A percentile compares a stretch with the other conserved stretches of the same genome.
Evolutionary conservation across 2,113 vertebrate species (phyloP).

Genomic region (Azemiops feae): DNA sequence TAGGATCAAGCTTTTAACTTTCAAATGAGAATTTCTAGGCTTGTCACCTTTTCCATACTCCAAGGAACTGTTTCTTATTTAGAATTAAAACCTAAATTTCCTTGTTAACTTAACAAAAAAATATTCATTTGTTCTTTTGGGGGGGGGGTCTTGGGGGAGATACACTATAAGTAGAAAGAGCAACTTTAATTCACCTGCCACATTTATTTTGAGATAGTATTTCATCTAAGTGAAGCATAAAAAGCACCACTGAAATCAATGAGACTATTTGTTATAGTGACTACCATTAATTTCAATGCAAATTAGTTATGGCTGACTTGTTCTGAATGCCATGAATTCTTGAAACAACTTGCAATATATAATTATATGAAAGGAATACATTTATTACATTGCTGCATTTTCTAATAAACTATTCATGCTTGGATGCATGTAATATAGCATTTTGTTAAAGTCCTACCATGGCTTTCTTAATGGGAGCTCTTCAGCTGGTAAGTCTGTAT

Average conservation of each 20-base stretch:
- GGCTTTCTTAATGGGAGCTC: background rate
- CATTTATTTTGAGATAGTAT: background rate
- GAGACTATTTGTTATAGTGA: background rate
- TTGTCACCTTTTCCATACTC: background rate
- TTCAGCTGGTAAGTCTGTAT: background rate
- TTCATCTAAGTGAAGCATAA: background rate
- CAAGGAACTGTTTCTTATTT: background rate
- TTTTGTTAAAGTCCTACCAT: background rate
- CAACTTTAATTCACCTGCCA: background rate
- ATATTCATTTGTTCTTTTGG: background rate
- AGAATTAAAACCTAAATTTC: background rate
- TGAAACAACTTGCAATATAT: background rate
- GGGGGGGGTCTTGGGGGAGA: too few relatives aligned
- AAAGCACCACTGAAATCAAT: background rate
- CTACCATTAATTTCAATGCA: background rate
- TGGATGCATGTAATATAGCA: background rate
- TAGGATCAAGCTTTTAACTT: background rate
- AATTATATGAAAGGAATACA: background rate
- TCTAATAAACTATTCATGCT: background rate
- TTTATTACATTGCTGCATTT: background rate
- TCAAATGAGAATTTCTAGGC: background rate
- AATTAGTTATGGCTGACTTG: background rate
- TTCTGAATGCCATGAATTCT: background rate
- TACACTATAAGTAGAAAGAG: background rate
- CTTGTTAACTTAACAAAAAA: background rate